Evolutionary conservation across 1,140 invertebrate species (phyloP).

Genomic region (Cydia fagiglandana): DNA sequence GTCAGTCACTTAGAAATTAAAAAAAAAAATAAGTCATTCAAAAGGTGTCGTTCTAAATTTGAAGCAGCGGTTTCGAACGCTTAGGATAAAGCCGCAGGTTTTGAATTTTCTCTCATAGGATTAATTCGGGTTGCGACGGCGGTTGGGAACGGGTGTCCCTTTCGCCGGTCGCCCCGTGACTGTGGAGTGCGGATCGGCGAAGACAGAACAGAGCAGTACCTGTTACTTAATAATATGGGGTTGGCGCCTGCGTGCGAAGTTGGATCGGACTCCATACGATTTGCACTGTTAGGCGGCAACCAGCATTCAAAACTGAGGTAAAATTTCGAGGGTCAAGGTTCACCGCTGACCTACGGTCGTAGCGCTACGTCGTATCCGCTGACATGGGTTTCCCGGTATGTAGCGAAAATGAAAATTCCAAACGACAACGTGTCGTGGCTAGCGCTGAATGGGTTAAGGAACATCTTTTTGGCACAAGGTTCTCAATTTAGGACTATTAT

Average conservation of each 20-base stretch:
- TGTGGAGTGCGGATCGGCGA: constrained; percentile 21
- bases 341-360: no score
- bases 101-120: neutral
- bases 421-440: no score
- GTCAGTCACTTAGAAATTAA: neutral
- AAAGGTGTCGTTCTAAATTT: neutral
- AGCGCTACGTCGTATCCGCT: no score
- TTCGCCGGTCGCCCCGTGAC: neutral
- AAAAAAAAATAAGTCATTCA: neutral
- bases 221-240: constrained; percentile 27
- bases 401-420: no score
- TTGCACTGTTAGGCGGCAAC: neutral
- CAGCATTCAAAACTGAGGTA: neutral
- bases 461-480: no score
- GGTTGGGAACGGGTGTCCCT: neutral
- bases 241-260: constrained; percentile 20
- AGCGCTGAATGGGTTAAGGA: no score
- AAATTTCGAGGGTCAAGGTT: neutral
- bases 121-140: neutral
- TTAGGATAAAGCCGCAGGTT: neutral
- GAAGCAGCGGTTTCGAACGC: neutral
- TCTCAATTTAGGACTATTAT: no score
- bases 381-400: no score
- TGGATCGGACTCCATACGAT: neutral
- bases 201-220: neutral